Conservation (phyloP, 2,888 invertebrate species). For the Leptogaster cylindrica region DNA sequence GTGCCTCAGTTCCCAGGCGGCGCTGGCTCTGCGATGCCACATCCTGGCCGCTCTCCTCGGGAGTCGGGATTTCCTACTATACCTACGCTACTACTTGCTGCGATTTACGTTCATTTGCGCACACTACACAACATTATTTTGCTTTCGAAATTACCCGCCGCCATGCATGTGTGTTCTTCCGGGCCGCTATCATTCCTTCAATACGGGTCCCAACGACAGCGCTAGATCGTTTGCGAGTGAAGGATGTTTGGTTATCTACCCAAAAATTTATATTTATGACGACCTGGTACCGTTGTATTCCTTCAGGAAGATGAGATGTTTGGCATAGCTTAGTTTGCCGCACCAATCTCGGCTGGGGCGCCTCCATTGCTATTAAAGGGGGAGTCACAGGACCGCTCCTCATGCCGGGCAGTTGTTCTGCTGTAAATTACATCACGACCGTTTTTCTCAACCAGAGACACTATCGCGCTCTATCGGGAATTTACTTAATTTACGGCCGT, state of each 20-base stretch:
- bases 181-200: slow-evolving; percentile 16
- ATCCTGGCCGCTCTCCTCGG: slow-evolving; percentile 18
- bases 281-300: neutral
- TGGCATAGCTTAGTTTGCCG: slow-evolving; percentile 1
- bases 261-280: slow-evolving; percentile 47
- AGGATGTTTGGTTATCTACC: slow-evolving; percentile 43
- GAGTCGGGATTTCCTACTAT: neutral
- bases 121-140: slow-evolving; percentile 32
- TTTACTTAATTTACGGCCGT: slow-evolving; percentile 48
- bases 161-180: neutral
- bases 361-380: neutral
- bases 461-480: slow-evolving; percentile 48
- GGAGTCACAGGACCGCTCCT: neutral
- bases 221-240: slow-evolving; percentile 31
- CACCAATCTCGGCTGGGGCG: slow-evolving; percentile 19
- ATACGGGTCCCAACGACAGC: slow-evolving; percentile 13
- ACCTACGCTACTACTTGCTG: slow-evolving; percentile 8
- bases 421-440: slow-evolving; percentile 42
- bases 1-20: slow-evolving; percentile 21
- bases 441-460: slow-evolving; percentile 43
- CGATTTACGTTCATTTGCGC: slow-evolving; percentile 38
- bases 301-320: slow-evolving; percentile 25
- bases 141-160: slow-evolving; percentile 12
- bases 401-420: neutral
- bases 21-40: slow-evolving; percentile 32